phyloP scores from a whole-genome alignment of 1,140 invertebrate species.

The Heliothis subflexa region DNA sequence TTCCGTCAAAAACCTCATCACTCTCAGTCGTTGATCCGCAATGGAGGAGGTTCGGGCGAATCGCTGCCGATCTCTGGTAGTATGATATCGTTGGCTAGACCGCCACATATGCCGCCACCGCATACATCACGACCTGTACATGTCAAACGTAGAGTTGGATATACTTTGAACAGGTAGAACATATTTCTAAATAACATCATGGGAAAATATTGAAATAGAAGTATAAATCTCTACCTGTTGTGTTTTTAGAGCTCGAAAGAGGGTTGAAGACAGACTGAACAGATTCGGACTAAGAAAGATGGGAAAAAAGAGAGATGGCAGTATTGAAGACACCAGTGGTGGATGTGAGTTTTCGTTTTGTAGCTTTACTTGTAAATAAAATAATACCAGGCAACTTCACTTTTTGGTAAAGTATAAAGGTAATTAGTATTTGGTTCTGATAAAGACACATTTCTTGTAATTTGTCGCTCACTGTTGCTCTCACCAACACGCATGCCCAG shows the following conservation, averaged over 20 bases:
- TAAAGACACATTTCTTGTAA: no score
- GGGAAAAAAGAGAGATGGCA: constrained; percentile 95
- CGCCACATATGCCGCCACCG: constrained; percentile 55
- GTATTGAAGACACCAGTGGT: constrained; percentile 93
- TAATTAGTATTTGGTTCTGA: no score
- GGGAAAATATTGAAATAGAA: no score
- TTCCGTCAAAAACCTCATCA: constrained; percentile 73
- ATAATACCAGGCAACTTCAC: no score
- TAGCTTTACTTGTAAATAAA: neutral
- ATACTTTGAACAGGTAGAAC: constrained; percentile 71
- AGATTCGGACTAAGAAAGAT: constrained; percentile 90
- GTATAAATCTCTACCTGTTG: no score
- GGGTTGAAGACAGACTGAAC: constrained; percentile 94
- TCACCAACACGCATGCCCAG: no score
- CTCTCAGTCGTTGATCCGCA: constrained; percentile 65
- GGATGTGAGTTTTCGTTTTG: constrained; percentile 87
- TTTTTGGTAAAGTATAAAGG: no score
- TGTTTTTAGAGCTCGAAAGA: constrained; percentile 90
- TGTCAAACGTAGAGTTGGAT: constrained; percentile 60
- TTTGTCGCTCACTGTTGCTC: no score
- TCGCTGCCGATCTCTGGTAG: constrained; percentile 77
- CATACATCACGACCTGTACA: constrained; percentile 57
- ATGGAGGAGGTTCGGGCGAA: constrained; percentile 76
- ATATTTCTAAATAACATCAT: neutral
- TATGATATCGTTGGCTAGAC: constrained; percentile 73